phyloP scores from a whole-genome alignment of 2,888 invertebrate genomes.

The Cataglyphis altisquamis region DNA sequence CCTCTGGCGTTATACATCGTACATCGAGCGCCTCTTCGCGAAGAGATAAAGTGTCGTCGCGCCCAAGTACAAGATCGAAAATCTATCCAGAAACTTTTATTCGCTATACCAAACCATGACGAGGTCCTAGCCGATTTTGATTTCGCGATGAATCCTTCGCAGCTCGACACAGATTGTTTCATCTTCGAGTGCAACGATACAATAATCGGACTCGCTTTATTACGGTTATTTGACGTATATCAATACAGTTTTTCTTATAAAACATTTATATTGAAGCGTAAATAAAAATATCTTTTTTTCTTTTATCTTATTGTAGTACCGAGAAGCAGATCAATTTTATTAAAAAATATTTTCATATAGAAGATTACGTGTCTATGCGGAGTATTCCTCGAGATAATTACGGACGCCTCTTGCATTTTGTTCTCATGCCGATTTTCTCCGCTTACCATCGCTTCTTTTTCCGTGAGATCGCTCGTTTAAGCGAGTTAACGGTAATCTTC shows the following conservation, averaged over 20 bases:
- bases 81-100: slow-evolving; percentile 72
- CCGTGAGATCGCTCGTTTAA: slow-evolving; percentile 89
- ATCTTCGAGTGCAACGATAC: slow-evolving; percentile 85
- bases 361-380: slow-evolving; percentile 81
- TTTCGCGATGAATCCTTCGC: slow-evolving; percentile 67
- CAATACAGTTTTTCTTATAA: neutral
- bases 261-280: neutral
- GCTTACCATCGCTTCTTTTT: slow-evolving; percentile 88
- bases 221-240: slow-evolving; percentile 85
- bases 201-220: slow-evolving; percentile 86
- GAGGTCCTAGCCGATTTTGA: slow-evolving; percentile 74
- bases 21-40: slow-evolving; percentile 84
- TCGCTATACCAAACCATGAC: slow-evolving; percentile 65
- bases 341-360: slow-evolving; percentile 82
- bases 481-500: slow-evolving; percentile 87
- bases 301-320: slow-evolving; percentile 16
- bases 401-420: slow-evolving; percentile 86
- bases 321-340: slow-evolving; percentile 52
- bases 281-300: neutral
- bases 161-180: slow-evolving; percentile 83
- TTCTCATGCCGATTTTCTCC: slow-evolving; percentile 89
- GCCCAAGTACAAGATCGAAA: slow-evolving; percentile 74
- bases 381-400: slow-evolving; percentile 81
- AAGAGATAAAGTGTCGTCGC: slow-evolving; percentile 70
- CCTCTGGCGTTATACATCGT: slow-evolving; percentile 86